Conservation (phyloP, 2,888 invertebrate species). For the Sialis lutaria region DNA sequence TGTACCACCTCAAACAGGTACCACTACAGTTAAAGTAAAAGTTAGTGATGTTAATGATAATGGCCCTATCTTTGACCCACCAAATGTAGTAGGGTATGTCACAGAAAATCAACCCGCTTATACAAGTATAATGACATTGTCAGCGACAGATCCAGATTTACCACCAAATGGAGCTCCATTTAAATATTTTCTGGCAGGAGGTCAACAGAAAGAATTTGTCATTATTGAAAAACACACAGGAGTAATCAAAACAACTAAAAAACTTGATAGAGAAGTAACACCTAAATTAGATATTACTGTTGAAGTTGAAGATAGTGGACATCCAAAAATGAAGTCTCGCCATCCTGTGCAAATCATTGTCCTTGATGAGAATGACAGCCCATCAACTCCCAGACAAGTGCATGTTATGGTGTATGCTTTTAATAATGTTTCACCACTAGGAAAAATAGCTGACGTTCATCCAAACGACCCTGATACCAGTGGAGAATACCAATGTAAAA, state of each 20-base stretch:
- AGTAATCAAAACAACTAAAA: conserved; percentile 56
- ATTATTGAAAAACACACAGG: conserved; percentile 67
- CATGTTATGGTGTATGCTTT: conserved; percentile 64
- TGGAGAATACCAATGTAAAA: conserved; percentile 76
- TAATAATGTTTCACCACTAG: conserved; percentile 54
- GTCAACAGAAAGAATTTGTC: conserved; percentile 58
- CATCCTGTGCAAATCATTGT: conserved; percentile 60
- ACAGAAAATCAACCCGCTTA: conserved; percentile 75
- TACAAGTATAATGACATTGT: conserved; percentile 67
- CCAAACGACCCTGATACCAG: conserved; percentile 84
- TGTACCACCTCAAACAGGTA: conserved; percentile 81
- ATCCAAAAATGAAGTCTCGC: conserved; percentile 65
- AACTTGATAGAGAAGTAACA: conserved; percentile 66
- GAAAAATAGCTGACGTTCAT: conserved; percentile 80
- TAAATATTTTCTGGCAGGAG: conserved; percentile 60
- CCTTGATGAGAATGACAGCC: conserved; percentile 80
- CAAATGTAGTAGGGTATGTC: conserved; percentile 56
- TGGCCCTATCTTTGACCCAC: conserved; percentile 64
- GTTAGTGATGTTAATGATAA: conserved; percentile 86
- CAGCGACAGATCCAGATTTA: conserved; percentile 75
- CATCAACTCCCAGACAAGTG: conserved; percentile 67
- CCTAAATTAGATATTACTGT: conserved; percentile 58
- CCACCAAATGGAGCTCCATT: conserved; percentile 87
- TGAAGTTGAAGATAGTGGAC: conserved; percentile 78
- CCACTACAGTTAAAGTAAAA: conserved; percentile 62